A percentile compares a stretch with the other conserved stretches of the same genome.
Conservation (phyloP, 2,797 vertebrate genomes). For the Darevskia mixta region DNA sequence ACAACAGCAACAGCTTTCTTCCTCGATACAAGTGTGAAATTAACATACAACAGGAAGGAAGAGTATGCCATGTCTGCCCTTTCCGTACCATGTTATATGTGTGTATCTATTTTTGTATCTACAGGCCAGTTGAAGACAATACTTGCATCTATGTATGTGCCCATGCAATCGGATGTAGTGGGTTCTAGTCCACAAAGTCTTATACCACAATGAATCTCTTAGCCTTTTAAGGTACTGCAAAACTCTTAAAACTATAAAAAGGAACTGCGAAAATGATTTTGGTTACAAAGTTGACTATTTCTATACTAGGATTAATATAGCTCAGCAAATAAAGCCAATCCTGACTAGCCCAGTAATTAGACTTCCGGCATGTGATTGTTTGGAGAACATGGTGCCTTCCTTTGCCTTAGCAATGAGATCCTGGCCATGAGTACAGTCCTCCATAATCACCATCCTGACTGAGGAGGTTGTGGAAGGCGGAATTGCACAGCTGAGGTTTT, state of each 20-base stretch:
- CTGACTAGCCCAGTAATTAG: slow-evolving; percentile 25
- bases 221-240: neutral
- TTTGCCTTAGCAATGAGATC: slow-evolving; percentile 44
- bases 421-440: slow-evolving; percentile 51
- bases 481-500: slow-evolving; percentile 67
- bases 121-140: neutral
- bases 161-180: neutral
- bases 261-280: slow-evolving; percentile 37
- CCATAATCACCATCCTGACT: slow-evolving; percentile 46
- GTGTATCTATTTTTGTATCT: neutral
- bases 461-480: slow-evolving; percentile 66
- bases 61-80: neutral
- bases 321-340: slow-evolving; percentile 5
- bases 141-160: neutral
- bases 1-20: neutral
- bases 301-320: slow-evolving; percentile 10
- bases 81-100: neutral
- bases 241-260: neutral
- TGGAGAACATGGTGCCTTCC: slow-evolving; percentile 37
- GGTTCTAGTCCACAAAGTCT: neutral
- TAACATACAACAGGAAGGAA: neutral
- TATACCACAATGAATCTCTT: neutral
- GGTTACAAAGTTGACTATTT: neutral
- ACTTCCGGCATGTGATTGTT: slow-evolving; percentile 29
- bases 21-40: neutral